Base-by-base conservation (phyloP, 2,797 vertebrate species). In the Bucorvus abyssinicus region DNA sequence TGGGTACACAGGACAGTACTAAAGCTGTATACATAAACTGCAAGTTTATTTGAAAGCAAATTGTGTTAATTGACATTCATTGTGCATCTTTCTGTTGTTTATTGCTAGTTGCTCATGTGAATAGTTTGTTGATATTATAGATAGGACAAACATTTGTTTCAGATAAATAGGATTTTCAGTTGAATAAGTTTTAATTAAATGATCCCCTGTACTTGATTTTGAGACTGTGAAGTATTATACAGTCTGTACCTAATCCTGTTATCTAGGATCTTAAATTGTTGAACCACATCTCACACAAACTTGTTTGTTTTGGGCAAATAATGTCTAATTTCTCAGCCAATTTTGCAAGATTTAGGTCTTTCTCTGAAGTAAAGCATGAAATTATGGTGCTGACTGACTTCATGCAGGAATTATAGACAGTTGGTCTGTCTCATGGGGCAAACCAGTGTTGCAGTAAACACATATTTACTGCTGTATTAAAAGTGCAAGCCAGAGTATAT, bases 171-270 rank as follows among this genome's bases (percentile, higher is more conserved):
- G 90, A 38, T 95, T 97, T 97, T 98, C 97, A 97, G 95, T 96
- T 98, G 97, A 96, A 91, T 97, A 97, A 74, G 91, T 98, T 98
- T 98, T 98, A 98, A 98, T 98, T 97, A 97, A 96, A 96, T 92
- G 96, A 96, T 77, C 60, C 87, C 74, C 95, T 93, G 60, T 94
- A 90, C 65, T 95, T 96, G 68, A 53, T 94, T 97, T 96, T 91
- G 60, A 97, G 96, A 91, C 59, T 76, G 26, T 84, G 83, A 96
- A 82, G 81, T 95, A 92, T 95, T 91, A 21, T 83, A 73, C 61
- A 82, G 21, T 94, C 81, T 81, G 87, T 92, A 94, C 24, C 76
- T 96, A 94, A 96, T 97, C 81, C 87, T 97, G 71, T 93, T 97
- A 86, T 82, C 75, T 78, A 80, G 74, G 92, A 93, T 95, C 70